phyloP scores from a whole-genome alignment of 2,888 invertebrate genomes.

The Nemoura dubitans region DNA sequence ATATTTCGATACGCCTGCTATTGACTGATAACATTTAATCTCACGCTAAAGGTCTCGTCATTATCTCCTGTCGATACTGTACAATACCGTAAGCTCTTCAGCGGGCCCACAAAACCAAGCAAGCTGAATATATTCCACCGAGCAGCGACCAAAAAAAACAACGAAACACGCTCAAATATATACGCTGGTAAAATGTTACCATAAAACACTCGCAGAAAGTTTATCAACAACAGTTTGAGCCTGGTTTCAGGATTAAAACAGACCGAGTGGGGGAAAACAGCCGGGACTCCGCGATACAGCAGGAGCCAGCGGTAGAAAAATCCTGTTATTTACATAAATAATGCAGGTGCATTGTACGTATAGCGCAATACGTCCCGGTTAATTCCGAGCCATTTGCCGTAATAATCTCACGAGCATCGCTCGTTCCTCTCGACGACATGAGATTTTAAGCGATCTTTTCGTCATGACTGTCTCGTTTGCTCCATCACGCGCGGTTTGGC shows the following conservation, averaged over 20 bases:
- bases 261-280: no score
- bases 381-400: constrained; percentile 39
- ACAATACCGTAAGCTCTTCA: neutral
- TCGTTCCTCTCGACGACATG: neutral
- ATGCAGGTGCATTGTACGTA: constrained; percentile 25
- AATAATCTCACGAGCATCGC: constrained; percentile 20
- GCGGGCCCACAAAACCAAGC: neutral
- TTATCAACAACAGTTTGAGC: neutral
- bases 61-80: constrained; percentile 13
- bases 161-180: neutral
- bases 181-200: neutral
- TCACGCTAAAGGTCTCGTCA: constrained; percentile 10
- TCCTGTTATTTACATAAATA: constrained; percentile 27
- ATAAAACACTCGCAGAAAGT: neutral
- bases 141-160: neutral
- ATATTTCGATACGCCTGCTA: constrained; percentile 34
- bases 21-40: constrained; percentile 36
- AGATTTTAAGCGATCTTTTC: constrained; percentile 25
- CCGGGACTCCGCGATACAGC: neutral
- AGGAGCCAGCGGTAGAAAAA: neutral
- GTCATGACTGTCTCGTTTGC: constrained; percentile 31
- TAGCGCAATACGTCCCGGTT: constrained; percentile 30
- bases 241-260: neutral
- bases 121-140: neutral
- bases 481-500: constrained; percentile 8